Base-by-base conservation (phyloP, 2,888 invertebrate genomes). In the Andrena minutula region DNA sequence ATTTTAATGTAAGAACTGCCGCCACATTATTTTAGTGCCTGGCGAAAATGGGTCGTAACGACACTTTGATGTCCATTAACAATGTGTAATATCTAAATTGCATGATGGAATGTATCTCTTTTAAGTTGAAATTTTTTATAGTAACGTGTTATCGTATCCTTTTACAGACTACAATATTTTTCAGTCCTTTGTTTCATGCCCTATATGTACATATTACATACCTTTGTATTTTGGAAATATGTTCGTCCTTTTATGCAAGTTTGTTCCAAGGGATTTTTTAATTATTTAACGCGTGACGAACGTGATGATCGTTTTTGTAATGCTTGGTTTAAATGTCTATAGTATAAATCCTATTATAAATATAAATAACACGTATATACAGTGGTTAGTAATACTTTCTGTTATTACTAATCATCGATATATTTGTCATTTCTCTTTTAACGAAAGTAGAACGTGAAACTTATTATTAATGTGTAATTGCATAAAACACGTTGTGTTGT, bases 61-160 rank as follows among this genome's bases (percentile, higher is more conserved):
- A 84, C 68, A 83, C 53, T 75, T 60, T 65, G 70, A 74, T 72
- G 79, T 80, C 51, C 53, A 84, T 77, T 84, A 85, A 85, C 82
- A 81, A 64, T 75, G 61, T 75, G 61, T 75, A 65, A 78, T 82
- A 61, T 73, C 47, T 75, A 32, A 78, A 85, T 56, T 85, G 85
- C 85, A 85, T 85, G 76, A 63, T 75, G 61, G 69, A 84, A 75
- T 75, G 75, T 79, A 79, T 66, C 30, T 73, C 53, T 58, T 82
- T 53, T 66, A 49, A 74, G 68, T 73, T 63, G 30, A 41, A 35
- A 32, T 71, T 75, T 72, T 72, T 72, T 81, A 65, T 30, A 35
- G 60, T 35, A 68, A 82, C 75, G 58, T 66, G 66, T 61, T 58
- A 32, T 76, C 58, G 10, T 79, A 20, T 65, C 26, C 65, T 56